Percentiles rank a stretch among this genome's conserved stretches.
phyloP scores from a whole-genome alignment of 2,113 vertebrate species.

The Ceyx cyanopectus region DNA sequence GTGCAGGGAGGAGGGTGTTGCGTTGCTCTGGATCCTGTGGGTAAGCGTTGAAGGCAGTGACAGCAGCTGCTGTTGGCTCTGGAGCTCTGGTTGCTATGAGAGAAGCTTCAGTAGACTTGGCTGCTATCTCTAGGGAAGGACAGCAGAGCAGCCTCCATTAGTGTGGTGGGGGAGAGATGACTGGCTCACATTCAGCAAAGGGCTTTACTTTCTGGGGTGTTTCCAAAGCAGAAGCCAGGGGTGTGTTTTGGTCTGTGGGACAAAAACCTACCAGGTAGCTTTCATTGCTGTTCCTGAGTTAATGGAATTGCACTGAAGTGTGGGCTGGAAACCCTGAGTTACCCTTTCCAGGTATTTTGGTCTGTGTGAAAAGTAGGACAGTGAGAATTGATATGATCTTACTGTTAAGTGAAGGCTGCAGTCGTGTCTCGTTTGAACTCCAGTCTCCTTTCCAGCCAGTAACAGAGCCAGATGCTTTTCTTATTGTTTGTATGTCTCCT shows the following conservation, averaged over 20 bases:
- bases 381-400: constrained; percentile 57
- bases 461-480: constrained; percentile 74
- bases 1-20: constrained; percentile 76
- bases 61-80: constrained; percentile 82
- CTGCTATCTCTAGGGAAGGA: constrained; percentile 85
- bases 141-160: constrained; percentile 85
- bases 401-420: constrained; percentile 43
- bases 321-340: constrained; percentile 26
- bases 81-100: constrained; percentile 86
- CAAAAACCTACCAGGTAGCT: constrained; percentile 7
- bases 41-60: constrained; percentile 77
- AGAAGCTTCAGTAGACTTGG: constrained; percentile 85
- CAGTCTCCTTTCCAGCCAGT: constrained; percentile 63
- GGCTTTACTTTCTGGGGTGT: constrained; percentile 39
- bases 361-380: constrained; percentile 50
- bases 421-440: constrained; percentile 53
- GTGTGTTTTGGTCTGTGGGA: neutral
- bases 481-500: constrained; percentile 74
- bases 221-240: neutral
- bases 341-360: constrained; percentile 36
- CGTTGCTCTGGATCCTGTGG: constrained; percentile 78
- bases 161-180: constrained; percentile 75
- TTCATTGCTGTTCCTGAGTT: neutral
- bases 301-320: constrained; percentile 19
- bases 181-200: constrained; percentile 59